A percentile compares a stretch with the other conserved stretches of the same genome.
phyloP scores from a whole-genome alignment of 2,113 vertebrate genomes.

The Cyphomyrus discorhynchus region DNA sequence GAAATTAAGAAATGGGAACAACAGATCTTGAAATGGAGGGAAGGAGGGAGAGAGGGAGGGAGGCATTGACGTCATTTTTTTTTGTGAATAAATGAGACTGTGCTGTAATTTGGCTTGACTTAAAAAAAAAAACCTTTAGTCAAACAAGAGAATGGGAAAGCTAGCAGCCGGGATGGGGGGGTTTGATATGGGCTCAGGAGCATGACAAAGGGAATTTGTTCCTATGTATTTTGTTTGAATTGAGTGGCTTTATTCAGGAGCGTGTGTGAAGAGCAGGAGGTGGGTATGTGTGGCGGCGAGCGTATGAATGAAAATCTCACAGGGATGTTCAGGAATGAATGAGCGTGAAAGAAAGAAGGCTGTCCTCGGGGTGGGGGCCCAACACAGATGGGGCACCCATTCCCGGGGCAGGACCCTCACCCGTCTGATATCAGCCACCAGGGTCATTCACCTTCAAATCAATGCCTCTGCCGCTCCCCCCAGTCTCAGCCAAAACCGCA shows the following conservation, averaged over 20 bases:
- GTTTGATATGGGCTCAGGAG: conserved; percentile 30
- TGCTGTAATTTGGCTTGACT: conserved; percentile 31
- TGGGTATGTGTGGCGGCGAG: background rate
- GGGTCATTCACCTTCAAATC: background rate
- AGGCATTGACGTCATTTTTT: conserved; percentile 24
- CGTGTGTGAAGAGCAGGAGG: conserved; percentile 31
- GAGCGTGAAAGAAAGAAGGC: background rate
- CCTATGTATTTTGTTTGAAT: conserved; percentile 45
- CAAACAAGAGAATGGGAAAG: conserved; percentile 45
- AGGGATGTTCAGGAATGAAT: background rate
- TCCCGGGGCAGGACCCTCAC: conserved; percentile 4
- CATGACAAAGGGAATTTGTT: conserved; percentile 47
- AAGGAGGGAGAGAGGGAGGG: background rate
- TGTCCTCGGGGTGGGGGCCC: background rate
- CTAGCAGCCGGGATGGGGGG: conserved; percentile 34
- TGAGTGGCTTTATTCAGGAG: conserved; percentile 43
- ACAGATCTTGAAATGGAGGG: background rate
- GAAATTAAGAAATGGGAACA: background rate
- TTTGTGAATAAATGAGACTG: conserved; percentile 37
- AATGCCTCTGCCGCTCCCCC: background rate
- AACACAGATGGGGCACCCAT: background rate
- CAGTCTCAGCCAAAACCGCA: background rate
- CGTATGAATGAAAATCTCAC: conserved; percentile 2
- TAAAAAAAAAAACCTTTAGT: conserved; percentile 37
- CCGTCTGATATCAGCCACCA: background rate